A percentile compares a stretch with the other conserved stretches of the same genome.
These are phyloP conservation scores for Ondatra zibethicus DNA, from an alignment of 2,113 vertebrate genomes.

Conservation along the genomic window DNA sequence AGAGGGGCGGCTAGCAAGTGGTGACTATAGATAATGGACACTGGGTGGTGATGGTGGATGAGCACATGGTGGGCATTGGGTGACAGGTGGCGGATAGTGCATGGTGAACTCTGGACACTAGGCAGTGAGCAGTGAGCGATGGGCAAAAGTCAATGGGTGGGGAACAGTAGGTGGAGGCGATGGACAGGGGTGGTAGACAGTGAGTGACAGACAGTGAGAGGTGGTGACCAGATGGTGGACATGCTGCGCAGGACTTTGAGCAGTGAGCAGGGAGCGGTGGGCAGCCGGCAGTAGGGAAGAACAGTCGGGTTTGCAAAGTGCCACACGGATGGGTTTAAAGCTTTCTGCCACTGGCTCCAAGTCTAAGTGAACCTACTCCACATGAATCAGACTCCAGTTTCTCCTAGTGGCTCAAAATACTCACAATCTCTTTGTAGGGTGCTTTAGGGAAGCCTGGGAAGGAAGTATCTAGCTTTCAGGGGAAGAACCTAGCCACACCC, in stretches of 20 bases:
- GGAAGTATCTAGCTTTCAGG: not conserved
- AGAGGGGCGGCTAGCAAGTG: too few relatives aligned
- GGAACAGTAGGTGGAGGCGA: not conserved
- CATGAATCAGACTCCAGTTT: not conserved
- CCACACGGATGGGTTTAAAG: accelerated
- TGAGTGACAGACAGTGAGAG: not conserved
- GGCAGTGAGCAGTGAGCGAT: not conserved
- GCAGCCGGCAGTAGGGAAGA: not conserved
- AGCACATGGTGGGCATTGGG: not conserved
- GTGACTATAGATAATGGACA: not conserved
- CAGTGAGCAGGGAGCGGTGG: too few relatives aligned
- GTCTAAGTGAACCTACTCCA: not conserved
- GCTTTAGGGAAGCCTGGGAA: accelerated
- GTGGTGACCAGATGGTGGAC: too few relatives aligned
- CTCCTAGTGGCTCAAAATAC: accelerated
- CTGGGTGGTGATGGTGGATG: not conserved
- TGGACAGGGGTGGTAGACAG: not conserved
- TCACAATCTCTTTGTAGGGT: not conserved
- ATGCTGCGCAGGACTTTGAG: too few relatives aligned
- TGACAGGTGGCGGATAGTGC: accelerated
- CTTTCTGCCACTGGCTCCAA: accelerated
- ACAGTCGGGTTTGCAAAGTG: not conserved
- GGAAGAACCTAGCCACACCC: accelerated
- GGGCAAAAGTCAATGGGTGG: too few relatives aligned
- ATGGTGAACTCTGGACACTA: too few relatives aligned